Evolutionary conservation across 2,888 invertebrate genomes (phyloP), one percentile per base, ranked within the genome.

Genomic region (Omphaloscelis lunosa): DNA sequence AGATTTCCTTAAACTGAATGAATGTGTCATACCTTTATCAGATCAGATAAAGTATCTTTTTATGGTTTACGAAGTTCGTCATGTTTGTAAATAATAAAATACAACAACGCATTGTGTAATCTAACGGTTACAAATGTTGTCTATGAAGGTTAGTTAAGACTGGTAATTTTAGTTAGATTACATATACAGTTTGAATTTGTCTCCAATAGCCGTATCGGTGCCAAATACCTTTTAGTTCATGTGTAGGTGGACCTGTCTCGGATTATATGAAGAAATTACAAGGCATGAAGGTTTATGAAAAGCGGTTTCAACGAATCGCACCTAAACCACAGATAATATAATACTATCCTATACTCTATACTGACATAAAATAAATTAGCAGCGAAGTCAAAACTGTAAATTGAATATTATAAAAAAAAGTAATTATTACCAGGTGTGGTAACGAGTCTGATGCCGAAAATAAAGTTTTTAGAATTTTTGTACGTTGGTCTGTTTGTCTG

Each of bases 11-110:
- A 59, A 59, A 80, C 75, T 72, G 80, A 80, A 76, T 76, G 67
- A 72, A 80, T 82, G 70, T 80, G 75, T 80, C 80, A 76, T 58
- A 53, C 65, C 65, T 51, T 85, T 85, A 84, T 84, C 83, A 77
- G 27, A 70, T 58, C 80, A 53, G 82, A 82, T 82, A 82, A 67
- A 75, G 75, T 79, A 78, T 78, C 61, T 76, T 66, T 73, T 39
- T 68, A 78, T 53, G 71, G 72, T 77, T 67, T 61, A n/a, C 56
- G 29, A 65, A 39, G 65, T 63, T 58, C 51, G 71, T 82, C 62
- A 78, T 81, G 63, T 73, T 77, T 63, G 82, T 82, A 69, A 74
- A 82, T 82, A 79, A 41, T 45, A 78, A 58, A 84, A 70, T 53
- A 80, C 29, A 79, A 75, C 59, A 56, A 59, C 39, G 48, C n/a